Conservation (phyloP, 2,888 invertebrate species). For the Chymomyza caudatula region DNA sequence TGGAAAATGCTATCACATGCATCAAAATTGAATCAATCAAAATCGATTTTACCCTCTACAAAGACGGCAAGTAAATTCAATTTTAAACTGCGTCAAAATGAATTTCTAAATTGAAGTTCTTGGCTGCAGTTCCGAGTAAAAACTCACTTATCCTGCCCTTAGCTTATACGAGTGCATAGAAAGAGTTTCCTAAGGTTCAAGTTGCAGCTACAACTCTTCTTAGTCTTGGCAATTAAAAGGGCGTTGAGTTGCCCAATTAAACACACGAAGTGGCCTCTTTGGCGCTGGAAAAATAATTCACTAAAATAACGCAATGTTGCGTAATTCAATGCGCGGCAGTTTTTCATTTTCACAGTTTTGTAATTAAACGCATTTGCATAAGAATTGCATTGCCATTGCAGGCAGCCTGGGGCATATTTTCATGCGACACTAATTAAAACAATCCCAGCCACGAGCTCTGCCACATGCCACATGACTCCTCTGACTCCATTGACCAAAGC, state of each 20-base stretch:
- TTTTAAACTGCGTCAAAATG: slow-evolving; percentile 42
- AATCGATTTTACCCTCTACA: slow-evolving; percentile 66
- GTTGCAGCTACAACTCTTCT: neutral
- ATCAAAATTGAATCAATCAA: slow-evolving; percentile 75
- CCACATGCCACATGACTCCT: neutral
- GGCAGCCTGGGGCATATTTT: slow-evolving; percentile 55
- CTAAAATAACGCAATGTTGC: slow-evolving; percentile 68
- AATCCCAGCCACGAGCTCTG: slow-evolving; percentile 10
- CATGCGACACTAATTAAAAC: slow-evolving; percentile 64
- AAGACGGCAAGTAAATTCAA: slow-evolving; percentile 64
- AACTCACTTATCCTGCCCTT: neutral
- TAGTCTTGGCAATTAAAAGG: slow-evolving; percentile 56
- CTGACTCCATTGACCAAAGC: slow-evolving; percentile 8
- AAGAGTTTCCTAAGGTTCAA: neutral
- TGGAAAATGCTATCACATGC: slow-evolving; percentile 59
- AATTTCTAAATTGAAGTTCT: slow-evolving; percentile 27
- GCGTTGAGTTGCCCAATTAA: slow-evolving; percentile 67
- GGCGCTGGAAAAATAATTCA: slow-evolving; percentile 42
- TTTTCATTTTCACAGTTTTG: slow-evolving; percentile 72
- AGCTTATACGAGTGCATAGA: too few species aligned
- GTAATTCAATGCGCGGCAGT: slow-evolving; percentile 39
- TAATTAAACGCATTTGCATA: slow-evolving; percentile 76
- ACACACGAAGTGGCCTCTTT: slow-evolving; percentile 56
- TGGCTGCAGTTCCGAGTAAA: neutral
- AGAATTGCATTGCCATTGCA: slow-evolving; percentile 45